A percentile compares a stretch with the other conserved stretches of the same genome.
Evolutionary conservation across 2,113 vertebrate genomes (phyloP).

Genomic region (Podilymbus podiceps): DNA sequence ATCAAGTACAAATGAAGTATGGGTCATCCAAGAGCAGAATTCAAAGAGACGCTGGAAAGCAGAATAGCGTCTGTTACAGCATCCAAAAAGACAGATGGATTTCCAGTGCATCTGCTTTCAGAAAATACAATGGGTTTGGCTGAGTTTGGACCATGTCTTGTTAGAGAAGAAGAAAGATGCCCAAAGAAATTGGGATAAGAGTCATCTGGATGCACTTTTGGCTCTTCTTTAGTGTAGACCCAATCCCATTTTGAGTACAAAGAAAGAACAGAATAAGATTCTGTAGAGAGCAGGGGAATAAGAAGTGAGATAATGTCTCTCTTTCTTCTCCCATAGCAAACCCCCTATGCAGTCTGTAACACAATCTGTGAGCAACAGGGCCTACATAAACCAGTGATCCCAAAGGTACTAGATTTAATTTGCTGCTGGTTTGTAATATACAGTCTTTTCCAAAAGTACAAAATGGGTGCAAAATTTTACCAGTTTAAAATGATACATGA

Average conservation of each 20-base stretch:
- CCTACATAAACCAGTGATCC: background rate
- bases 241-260: background rate
- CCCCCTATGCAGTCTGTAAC: background rate
- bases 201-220: background rate
- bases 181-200: background rate
- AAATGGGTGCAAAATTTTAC: background rate
- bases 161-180: background rate
- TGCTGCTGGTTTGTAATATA: background rate
- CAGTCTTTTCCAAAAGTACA: background rate
- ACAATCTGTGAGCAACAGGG: background rate
- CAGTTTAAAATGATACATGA: background rate
- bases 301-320: background rate
- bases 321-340: background rate
- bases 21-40: conserved; percentile 8
- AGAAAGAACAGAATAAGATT: background rate
- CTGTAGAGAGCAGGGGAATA: background rate
- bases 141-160: background rate
- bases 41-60: background rate
- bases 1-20: conserved; percentile 19
- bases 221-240: background rate
- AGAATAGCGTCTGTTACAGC: background rate
- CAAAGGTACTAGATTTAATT: background rate
- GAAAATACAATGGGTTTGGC: background rate
- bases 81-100: background rate
- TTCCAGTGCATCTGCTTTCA: background rate